Evolutionary conservation across 2,888 invertebrate genomes (phyloP), one percentile per base, ranked within the genome.

Genomic region (Rutpela maculata): DNA sequence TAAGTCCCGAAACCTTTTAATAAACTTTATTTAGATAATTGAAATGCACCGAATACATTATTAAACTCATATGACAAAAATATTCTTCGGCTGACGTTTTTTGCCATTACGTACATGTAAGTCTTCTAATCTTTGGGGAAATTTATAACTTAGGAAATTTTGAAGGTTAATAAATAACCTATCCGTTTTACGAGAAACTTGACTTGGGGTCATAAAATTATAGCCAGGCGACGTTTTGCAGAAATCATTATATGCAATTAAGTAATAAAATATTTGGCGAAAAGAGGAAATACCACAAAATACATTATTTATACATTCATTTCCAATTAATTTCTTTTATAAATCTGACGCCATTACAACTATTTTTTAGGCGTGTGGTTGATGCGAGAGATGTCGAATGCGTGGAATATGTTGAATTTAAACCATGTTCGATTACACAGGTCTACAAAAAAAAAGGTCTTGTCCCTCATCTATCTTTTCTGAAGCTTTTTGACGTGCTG

Each of bases 101-200:
- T 26, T 26, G 22, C 4, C 22, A 4, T 26, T 26, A 26, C 2
- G 22, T 15, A 15, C 15, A 12, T 43, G 7, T 12, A 43, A 4
- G 4, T 43, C 12, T 43, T n/a, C n/a, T 43, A 12, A 38, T 12
- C 9, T 43, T 43, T 43, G 11, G 50, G 50, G n/a, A 50, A n/a
- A 15, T 50, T 50, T 50, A 50, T 50, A 1, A 50, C n/a, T n/a
- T n/a, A n/a, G 50, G 50, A 50, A 50, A 50, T 7, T 50, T 50
- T 50, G n/a, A 50, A 50, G 50, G 50, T 50, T 50, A 50, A 50
- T n/a, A 50, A 50, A 50, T 50, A 50, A 50, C n/a, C 31, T 35
- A 50, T 15, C 3, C 50, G n/a, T 50, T n/a, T n/a, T n/a, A 50
- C 50, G n/a, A 50, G 50, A n/a, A 50, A 15, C 50, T 5, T 50